Base-by-base conservation (phyloP, 2,888 invertebrate species). In the Oxycera nigricornis region DNA sequence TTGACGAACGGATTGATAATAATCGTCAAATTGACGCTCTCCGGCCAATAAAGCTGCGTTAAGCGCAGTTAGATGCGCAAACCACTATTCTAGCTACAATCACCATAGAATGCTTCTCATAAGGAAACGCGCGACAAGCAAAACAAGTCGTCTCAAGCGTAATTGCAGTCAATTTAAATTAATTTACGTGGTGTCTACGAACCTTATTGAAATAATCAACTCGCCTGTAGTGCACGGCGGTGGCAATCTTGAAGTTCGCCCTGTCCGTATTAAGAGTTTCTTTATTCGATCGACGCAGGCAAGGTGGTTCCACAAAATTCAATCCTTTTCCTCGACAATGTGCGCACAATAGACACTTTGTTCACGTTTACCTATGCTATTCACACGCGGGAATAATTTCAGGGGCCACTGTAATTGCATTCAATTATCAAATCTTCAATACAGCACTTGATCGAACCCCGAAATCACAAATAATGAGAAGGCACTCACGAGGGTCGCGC, bases 161-260 rank as follows among this genome's bases (percentile, higher is more conserved):
- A 35, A 55, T 50, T 17, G 20, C 50, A 50, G 4, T 50, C 57
- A 57, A 57, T 57, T 57, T 24, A 11, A 61, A 50, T 11, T 22
- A 61, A 61, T 61, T 61, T 26, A 28, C 14, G 30, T n/a, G 22
- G 7, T n/a, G 61, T 30, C 61, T 61, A 61, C 61, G 30, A 61
- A 61, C 61, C 61, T 61, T 28, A 28, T 28, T 61, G 30, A 61
- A 61, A 30, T 14, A 11, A 35, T 35, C 35, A 35, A 35, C 6
- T 35, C 11, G 6, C 35, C 35, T 35, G 6, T 35, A 11, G 11
- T 35, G 35, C n/a, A n/a, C n/a, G n/a, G n/a, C n/a, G n/a, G n/a
- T n/a, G n/a, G n/a, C n/a, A n/a, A n/a, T n/a, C n/a, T n/a, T 39
- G 14, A 39, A 39, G 39, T 14, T 14, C 14, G 7, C 39, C 39